Percentiles rank a stretch among this genome's conserved stretches.
phyloP scores from a whole-genome alignment of 2,113 vertebrate genomes.

The Amblyornis subalaris region DNA sequence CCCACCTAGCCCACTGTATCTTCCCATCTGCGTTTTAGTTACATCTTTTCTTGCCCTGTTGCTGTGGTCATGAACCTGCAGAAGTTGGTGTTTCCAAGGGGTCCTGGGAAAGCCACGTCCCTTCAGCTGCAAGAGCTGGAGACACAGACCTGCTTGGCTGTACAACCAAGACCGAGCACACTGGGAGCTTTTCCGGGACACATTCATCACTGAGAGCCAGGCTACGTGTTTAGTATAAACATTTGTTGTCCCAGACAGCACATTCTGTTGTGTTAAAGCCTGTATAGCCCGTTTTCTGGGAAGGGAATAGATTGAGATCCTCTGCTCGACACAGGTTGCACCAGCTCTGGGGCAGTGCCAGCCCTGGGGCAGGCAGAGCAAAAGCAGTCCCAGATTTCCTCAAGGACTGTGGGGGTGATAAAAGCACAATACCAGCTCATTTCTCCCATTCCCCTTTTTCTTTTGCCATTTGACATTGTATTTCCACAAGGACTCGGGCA shows the following conservation, averaged over 20 bases:
- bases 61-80: not conserved
- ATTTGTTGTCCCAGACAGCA: not conserved
- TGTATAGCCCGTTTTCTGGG: not conserved
- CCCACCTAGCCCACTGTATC: fast-evolving
- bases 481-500: not conserved
- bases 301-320: not conserved
- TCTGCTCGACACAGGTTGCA: not conserved
- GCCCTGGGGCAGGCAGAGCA: not conserved
- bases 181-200: not conserved
- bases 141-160: fast-evolving
- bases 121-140: not conserved
- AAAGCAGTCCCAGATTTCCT: not conserved
- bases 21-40: fast-evolving
- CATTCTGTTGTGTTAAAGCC: not conserved
- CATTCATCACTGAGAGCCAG: not conserved
- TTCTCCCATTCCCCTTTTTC: not conserved
- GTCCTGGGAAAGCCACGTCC: not conserved
- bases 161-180: fast-evolving
- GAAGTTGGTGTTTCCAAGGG: not conserved
- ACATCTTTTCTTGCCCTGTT: not conserved
- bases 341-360: fast-evolving
- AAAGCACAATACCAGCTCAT: not conserved
- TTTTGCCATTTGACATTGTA: not conserved
- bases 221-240: fast-evolving
- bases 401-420: not conserved